A percentile compares a stretch with the other conserved stretches of the same genome.
Conservation (phyloP, 2,113 vertebrate species). For the Falco punctatus region DNA sequence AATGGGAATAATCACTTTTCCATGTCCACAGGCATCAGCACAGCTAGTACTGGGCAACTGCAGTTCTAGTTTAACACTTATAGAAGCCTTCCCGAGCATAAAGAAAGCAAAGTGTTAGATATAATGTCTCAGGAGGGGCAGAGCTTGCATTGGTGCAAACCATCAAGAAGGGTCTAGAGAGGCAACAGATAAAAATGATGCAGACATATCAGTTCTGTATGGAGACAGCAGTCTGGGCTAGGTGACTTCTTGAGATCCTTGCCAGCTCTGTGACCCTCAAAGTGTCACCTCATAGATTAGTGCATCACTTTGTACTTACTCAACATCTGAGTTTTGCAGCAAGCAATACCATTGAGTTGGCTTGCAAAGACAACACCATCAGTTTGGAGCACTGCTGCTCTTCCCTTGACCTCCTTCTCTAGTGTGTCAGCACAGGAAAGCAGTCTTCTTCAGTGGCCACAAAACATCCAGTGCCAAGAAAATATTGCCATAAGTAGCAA, state of each 20-base stretch:
- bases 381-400: background rate
- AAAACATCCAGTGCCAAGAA: fast-evolving
- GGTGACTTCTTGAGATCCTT: background rate
- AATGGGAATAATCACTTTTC: background rate
- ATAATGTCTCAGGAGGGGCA: background rate
- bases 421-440: background rate
- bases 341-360: fast-evolving
- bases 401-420: background rate
- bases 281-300: background rate
- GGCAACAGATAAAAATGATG: background rate
- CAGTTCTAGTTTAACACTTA: background rate
- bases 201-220: fast-evolving
- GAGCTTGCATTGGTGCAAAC: background rate
- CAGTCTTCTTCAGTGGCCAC: background rate
- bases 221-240: background rate
- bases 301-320: background rate
- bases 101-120: background rate
- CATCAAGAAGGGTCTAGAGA: background rate
- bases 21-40: background rate
- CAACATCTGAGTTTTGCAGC: background rate
- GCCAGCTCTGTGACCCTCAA: background rate
- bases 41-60: background rate
- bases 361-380: background rate
- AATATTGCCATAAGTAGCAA: background rate
- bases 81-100: background rate